Conservation (phyloP, 2,888 invertebrate genomes). For the Cryptocephalus primarius region DNA sequence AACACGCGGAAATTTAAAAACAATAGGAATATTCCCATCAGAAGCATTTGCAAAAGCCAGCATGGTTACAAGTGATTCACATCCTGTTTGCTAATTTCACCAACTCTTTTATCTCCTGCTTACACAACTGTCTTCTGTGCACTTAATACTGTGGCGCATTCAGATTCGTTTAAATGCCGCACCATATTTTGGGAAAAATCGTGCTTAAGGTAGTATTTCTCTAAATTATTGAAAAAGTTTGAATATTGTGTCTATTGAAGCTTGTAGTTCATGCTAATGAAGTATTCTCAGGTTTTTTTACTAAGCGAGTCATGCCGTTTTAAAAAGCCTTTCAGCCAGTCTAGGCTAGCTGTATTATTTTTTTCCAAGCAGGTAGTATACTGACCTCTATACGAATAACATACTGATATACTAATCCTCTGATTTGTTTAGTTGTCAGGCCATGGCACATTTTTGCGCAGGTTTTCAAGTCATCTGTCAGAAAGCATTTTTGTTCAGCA, state of each 20-base stretch:
- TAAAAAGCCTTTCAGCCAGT: not conserved
- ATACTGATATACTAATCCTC: slow-evolving; percentile 1
- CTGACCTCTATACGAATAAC: not conserved
- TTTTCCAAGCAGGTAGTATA: not conserved
- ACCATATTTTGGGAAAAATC: not conserved
- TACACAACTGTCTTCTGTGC: not conserved
- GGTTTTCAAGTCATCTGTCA: not conserved
- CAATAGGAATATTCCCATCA: not conserved
- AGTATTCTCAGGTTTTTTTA: not conserved
- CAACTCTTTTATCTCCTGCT: not conserved
- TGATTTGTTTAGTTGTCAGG: not conserved
- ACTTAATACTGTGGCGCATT: no score
- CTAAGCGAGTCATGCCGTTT: not conserved
- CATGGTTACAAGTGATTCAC: no score
- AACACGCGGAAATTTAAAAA: slow-evolving; percentile 1
- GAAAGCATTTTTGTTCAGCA: not conserved
- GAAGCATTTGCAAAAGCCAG: slow-evolving; percentile 1
- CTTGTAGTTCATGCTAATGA: not conserved
- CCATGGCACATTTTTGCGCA: slow-evolving; percentile 1
- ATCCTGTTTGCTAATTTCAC: not conserved
- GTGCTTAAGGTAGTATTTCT: not conserved
- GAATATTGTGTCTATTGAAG: not conserved
- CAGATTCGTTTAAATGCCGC: not conserved
- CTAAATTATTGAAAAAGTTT: not conserved
- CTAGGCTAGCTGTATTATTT: not conserved